phyloP scores from a whole-genome alignment of 2,888 invertebrate species.

The Frankliniella intonsa region DNA sequence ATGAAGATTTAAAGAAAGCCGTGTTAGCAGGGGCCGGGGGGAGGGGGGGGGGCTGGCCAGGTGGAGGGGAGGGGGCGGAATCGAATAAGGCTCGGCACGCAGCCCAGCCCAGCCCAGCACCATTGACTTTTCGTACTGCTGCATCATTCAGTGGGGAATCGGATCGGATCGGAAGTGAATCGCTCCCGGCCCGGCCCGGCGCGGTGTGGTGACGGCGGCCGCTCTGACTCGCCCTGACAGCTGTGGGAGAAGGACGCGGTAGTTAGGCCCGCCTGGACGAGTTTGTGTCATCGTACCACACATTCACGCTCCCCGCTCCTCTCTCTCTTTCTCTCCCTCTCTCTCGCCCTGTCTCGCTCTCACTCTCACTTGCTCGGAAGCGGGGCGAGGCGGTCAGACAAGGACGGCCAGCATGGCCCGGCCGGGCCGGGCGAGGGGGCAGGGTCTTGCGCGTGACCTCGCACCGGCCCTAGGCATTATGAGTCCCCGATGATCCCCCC shows the following conservation, averaged over 20 bases:
- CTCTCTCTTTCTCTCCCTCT: neutral
- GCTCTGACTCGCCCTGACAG: neutral
- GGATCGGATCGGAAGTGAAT: neutral
- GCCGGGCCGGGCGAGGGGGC: too few species aligned
- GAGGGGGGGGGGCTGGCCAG: neutral
- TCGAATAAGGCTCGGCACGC: neutral
- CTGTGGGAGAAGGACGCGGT: too few species aligned
- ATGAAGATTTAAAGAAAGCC: neutral
- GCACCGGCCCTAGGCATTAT: neutral
- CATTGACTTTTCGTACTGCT: neutral
- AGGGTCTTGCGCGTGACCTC: neutral
- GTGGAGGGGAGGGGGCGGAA: neutral
- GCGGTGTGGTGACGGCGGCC: too few species aligned
- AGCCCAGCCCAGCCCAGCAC: neutral
- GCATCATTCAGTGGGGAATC: neutral
- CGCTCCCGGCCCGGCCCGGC: too few species aligned
- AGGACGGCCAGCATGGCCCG: too few species aligned
- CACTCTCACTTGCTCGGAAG: neutral
- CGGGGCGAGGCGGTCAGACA: slow-evolving; percentile 30
- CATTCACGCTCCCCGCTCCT: neutral
- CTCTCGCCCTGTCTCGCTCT: neutral
- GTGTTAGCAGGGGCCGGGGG: neutral
- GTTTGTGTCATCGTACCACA: too few species aligned
- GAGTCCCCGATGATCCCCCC: neutral
- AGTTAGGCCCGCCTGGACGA: too few species aligned